These are phyloP conservation scores for Porphyrio hochstetteri DNA, from an alignment of 2,113 vertebrate species.

Conservation along the genomic window DNA sequence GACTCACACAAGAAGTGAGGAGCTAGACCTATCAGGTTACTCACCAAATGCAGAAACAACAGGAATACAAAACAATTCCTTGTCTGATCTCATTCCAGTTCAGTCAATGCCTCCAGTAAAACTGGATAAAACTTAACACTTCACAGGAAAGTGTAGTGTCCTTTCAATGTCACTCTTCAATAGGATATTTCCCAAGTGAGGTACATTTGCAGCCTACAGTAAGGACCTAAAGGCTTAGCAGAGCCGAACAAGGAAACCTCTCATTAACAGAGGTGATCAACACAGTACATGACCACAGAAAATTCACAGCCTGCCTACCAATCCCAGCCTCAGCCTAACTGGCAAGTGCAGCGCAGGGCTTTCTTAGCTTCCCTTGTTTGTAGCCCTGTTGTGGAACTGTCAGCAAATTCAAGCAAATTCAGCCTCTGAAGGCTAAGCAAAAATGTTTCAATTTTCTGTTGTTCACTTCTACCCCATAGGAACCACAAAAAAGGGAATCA, in stretches of 20 bases:
- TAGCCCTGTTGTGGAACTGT: background rate
- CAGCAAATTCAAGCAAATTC: background rate
- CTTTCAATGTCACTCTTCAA: background rate
- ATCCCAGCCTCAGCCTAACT: background rate
- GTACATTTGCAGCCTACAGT: background rate
- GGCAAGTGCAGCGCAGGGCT: background rate
- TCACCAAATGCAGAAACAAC: background rate
- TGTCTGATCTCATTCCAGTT: background rate
- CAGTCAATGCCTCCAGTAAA: background rate
- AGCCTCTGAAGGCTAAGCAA: background rate
- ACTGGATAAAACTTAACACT: background rate
- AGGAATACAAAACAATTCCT: background rate
- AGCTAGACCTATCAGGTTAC: background rate
- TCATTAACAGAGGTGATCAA: background rate
- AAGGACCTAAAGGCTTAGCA: background rate
- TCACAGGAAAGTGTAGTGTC: background rate
- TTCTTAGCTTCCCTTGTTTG: background rate
- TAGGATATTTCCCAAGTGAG: background rate
- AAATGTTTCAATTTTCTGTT: background rate
- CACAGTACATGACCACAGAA: background rate
- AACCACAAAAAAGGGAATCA: background rate
- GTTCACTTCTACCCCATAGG: background rate
- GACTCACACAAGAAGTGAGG: background rate
- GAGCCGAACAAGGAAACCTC: background rate
- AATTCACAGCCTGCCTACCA: background rate